phyloP scores from a whole-genome alignment of 2,888 invertebrate genomes.

The Patella depressa region DNA sequence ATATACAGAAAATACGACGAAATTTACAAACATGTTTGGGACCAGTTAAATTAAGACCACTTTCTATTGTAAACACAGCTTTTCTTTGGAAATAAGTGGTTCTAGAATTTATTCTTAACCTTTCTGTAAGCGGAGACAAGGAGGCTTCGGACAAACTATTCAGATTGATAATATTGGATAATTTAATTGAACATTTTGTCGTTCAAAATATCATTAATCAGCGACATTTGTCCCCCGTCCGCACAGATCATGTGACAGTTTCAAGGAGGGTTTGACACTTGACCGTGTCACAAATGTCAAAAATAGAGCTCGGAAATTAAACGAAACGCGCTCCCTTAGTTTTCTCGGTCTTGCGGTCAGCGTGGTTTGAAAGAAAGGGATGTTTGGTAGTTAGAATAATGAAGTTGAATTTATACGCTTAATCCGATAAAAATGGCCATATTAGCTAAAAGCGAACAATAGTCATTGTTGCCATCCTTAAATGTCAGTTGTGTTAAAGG shows the following conservation, averaged over 20 bases:
- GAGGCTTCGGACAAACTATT: too few species aligned
- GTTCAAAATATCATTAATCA: slow-evolving; percentile 5
- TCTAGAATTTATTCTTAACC: too few species aligned
- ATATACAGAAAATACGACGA: too few species aligned
- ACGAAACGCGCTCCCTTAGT: neutral
- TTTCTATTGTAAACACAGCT: too few species aligned
- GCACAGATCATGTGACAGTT: slow-evolving; percentile 3
- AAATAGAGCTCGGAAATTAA: slow-evolving; percentile 6
- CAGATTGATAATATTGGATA: neutral
- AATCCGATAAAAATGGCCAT: slow-evolving; percentile 10
- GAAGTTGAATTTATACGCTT: neutral
- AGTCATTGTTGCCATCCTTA: neutral
- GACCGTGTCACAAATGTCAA: slow-evolving; percentile 12
- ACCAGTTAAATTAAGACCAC: too few species aligned
- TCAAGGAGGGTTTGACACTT: slow-evolving; percentile 3
- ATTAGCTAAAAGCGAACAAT: slow-evolving; percentile 3
- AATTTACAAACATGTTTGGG: too few species aligned
- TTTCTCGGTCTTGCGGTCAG: neutral
- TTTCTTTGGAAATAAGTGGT: too few species aligned
- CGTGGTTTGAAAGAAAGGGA: neutral
- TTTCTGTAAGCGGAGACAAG: too few species aligned
- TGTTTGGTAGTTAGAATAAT: slow-evolving; percentile 9
- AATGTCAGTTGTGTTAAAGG: too few species aligned
- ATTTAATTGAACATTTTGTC: slow-evolving; percentile 2
- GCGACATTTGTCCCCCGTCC: neutral